Evolutionary conservation across 2,113 vertebrate species (phyloP).

Genomic region (Peromyscus californicus): DNA sequence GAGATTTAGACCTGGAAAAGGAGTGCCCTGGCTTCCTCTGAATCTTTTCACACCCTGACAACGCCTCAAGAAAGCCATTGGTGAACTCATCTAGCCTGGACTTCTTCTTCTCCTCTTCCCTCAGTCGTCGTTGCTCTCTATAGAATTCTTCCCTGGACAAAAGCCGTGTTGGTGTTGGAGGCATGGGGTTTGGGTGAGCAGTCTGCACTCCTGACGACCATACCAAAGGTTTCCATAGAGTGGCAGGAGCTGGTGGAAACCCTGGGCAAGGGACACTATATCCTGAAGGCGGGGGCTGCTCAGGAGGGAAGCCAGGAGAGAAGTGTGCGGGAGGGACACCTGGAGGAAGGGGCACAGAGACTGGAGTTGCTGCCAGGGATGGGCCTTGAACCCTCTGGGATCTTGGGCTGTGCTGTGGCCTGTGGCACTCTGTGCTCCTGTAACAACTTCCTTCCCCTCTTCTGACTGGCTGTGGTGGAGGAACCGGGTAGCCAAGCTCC

Average conservation of each 20-base stretch:
- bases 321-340: slow-evolving; percentile 91
- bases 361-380: slow-evolving; percentile 88
- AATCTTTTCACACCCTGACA: too few species aligned
- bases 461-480: too few species aligned
- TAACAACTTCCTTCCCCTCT: too few species aligned
- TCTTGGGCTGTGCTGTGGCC: slow-evolving; percentile 86
- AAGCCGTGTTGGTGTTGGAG: slow-evolving; percentile 90
- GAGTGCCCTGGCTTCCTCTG: too few species aligned
- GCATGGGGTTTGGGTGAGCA: slow-evolving; percentile 89
- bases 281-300: slow-evolving; percentile 91
- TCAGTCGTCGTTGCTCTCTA: slow-evolving; percentile 92
- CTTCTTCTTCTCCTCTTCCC: slow-evolving; percentile 89
- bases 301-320: slow-evolving; percentile 91
- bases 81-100: too few species aligned
- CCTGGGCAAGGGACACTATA: slow-evolving; percentile 94
- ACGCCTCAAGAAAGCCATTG: too few species aligned
- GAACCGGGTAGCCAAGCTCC: too few species aligned
- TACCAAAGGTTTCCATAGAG: slow-evolving; percentile 89
- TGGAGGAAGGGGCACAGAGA: slow-evolving; percentile 91
- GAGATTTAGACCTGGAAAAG: too few species aligned
- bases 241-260: slow-evolving; percentile 92
- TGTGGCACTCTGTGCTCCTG: too few species aligned
- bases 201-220: slow-evolving; percentile 88
- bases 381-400: slow-evolving; percentile 90
- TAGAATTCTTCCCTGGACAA: slow-evolving; percentile 97